Percentiles rank a stretch among this genome's conserved stretches.
Evolutionary conservation across 2,888 invertebrate species (phyloP).

Genomic region (Pherbina coryleti): DNA sequence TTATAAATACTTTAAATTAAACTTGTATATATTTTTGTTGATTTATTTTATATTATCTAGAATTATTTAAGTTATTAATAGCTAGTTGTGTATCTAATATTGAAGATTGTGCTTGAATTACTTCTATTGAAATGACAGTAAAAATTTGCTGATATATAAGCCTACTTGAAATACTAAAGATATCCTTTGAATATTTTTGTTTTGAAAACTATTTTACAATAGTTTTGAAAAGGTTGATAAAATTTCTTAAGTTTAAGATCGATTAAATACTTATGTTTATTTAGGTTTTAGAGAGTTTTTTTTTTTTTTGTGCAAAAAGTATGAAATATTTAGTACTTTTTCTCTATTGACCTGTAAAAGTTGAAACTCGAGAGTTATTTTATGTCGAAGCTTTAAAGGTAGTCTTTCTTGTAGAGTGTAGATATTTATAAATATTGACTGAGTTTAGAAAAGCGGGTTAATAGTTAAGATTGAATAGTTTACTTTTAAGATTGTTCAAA

Average conservation of each 20-base stretch:
- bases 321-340: background rate
- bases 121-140: background rate
- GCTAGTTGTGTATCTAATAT: background rate
- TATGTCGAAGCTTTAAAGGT: background rate
- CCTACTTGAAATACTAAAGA: background rate
- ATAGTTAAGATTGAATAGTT: background rate
- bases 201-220: background rate
- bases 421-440: no score
- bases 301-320: background rate
- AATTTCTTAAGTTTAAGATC: no score
- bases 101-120: background rate
- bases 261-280: no score
- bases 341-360: slow-evolving; percentile 14
- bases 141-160: background rate
- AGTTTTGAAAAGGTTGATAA: no score
- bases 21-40: background rate
- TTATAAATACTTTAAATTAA: background rate
- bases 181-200: background rate
- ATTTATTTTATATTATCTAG: background rate
- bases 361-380: slow-evolving; percentile 26
- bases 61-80: background rate
- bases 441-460: background rate
- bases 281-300: background rate
- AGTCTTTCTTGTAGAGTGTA: no score
- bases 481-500: background rate